Base-by-base conservation (phyloP, 2,888 invertebrate species). In the Stenotaenia linearis region DNA sequence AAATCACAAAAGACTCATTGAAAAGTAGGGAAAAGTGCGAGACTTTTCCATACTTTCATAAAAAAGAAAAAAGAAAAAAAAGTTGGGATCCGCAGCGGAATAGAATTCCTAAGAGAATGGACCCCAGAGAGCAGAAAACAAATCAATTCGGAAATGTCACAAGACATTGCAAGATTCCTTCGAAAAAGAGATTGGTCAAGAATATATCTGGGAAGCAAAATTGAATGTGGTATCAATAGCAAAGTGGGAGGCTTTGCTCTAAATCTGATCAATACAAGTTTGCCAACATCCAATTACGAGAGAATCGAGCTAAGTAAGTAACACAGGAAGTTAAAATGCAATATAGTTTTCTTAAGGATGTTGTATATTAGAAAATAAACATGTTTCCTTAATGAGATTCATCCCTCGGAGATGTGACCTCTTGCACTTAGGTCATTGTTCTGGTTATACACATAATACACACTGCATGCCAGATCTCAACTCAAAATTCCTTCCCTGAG, bases 61-160 rank as follows among this genome's bases (percentile, higher is more conserved):
- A 10, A 56, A 3, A 45, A 18, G 32, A 32, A 32, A 32, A 32
- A 32, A 15, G n/a, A 40, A 15, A 50, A 45, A 50, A 50, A 50
- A 50, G 50, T 50, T 50, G 50, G n/a, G 7, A 50, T 50, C 50
- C 50, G 21, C 50, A 69, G 12, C 15, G 25, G 28, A 69, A 28
- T 28, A n/a, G 69, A 23, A 69, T 69, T 69, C 69, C 69, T 69
- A 15, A 25, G 69, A 69, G 69, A 69, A 28, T 12, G 25, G 15
- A 12, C 69, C 69, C 69, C 69, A 69, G 25, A 69, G 69, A 28
- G 69, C 25, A 69, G 69, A 69, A 69, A 69, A 69, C 69, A 69
- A 69, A 69, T 69, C 69, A 69, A 69, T 69, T 69, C 69, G 69
- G 69, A 69, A 28, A 69, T 69, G 69, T 69, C 69, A 69, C 28